A percentile compares a stretch with the other conserved stretches of the same genome.
These are phyloP conservation scores for Chionoecetes opilio DNA, from an alignment of 1,140 invertebrate genomes.

Conservation along the genomic window DNA sequence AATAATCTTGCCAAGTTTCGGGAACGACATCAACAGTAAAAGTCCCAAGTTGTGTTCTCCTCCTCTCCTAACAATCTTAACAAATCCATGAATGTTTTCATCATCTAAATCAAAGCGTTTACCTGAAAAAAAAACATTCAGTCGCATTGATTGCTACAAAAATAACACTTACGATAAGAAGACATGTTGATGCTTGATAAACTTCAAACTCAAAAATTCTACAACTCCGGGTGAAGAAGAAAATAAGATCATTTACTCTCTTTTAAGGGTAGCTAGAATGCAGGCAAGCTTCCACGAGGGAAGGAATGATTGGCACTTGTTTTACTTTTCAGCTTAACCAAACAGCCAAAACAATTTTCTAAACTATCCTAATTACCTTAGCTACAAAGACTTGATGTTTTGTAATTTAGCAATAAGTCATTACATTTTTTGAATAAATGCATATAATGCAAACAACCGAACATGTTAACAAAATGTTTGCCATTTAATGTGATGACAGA, in stretches of 20 bases:
- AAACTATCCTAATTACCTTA: too few relatives aligned
- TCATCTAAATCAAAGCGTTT: constrained; percentile 3
- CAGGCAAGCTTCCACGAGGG: too few relatives aligned
- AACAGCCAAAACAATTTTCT: too few relatives aligned
- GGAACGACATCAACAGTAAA: not conserved
- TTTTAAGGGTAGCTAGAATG: too few relatives aligned
- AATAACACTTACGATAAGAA: not conserved
- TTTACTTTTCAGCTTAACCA: too few relatives aligned
- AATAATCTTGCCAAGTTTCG: not conserved
- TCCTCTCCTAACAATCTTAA: not conserved
- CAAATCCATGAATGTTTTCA: not conserved
- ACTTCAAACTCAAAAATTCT: too few relatives aligned
- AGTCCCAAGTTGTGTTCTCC: not conserved
- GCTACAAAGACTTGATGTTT: not conserved
- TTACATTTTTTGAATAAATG: not conserved
- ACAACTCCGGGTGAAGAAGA: too few relatives aligned
- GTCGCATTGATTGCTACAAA: not conserved
- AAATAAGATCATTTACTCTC: not conserved
- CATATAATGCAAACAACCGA: not conserved
- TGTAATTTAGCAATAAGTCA: not conserved
- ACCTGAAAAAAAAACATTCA: not conserved
- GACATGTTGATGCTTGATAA: not conserved
- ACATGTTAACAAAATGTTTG: not conserved
- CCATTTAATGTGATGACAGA: not conserved
- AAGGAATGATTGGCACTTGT: too few relatives aligned